A percentile compares a stretch with the other conserved stretches of the same genome.
phyloP scores from a whole-genome alignment of 2,113 vertebrate species.

The Psilopogon haemacephalus region DNA sequence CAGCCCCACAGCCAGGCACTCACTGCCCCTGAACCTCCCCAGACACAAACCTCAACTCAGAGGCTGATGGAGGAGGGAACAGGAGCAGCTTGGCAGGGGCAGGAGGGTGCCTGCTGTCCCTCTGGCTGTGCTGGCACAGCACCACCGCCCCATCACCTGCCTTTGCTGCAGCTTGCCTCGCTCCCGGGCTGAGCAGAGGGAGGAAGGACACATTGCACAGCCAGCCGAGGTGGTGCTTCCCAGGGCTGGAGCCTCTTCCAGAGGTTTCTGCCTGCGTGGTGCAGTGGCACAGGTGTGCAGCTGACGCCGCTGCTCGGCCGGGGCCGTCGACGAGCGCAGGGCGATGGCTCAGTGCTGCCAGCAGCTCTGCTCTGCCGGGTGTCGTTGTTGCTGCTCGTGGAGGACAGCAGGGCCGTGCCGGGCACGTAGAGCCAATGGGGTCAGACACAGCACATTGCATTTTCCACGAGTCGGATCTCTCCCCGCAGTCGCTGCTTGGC shows the following conservation, averaged over 20 bases:
- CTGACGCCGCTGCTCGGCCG: not conserved
- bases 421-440: not conserved
- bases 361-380: not conserved
- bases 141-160: fast-evolving
- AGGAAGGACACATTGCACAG: not conserved
- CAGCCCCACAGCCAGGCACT: not conserved
- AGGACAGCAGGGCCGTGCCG: not conserved
- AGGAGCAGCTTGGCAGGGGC: not conserved
- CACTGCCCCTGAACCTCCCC: fast-evolving
- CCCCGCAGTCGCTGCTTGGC: not conserved
- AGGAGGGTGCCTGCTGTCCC: not conserved
- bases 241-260: not conserved
- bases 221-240: not conserved
- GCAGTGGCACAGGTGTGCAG: not conserved
- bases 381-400: not conserved
- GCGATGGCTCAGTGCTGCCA: not conserved
- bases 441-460: not conserved
- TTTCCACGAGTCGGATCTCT: not conserved
- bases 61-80: not conserved
- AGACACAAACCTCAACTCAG: not conserved
- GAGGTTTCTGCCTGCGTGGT: not conserved
- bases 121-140: not conserved
- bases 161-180: not conserved
- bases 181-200: not conserved
- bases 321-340: not conserved